Base-by-base conservation (phyloP, 2,888 invertebrate genomes). In the Graphium colonna region DNA sequence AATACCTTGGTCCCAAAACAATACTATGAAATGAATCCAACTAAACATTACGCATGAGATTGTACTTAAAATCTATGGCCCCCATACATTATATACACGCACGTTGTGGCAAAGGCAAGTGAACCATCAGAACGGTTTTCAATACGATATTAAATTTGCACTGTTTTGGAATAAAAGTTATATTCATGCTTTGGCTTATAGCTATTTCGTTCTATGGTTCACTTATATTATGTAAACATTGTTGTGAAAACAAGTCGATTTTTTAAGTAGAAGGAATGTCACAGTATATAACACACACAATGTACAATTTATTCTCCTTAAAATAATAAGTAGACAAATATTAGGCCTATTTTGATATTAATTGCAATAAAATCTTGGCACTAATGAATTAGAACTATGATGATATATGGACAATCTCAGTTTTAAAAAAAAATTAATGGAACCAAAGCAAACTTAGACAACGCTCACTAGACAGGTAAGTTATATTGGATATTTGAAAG, bases 31-130 rank as follows among this genome's bases (percentile, higher is more conserved):
- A 48, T 41, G 47, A 12, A 36, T 42, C 12, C 7, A 17, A 15
- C 8, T 33, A 33, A 9, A 42, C n/a, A 15, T 26, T n/a, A 47
- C 21, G n/a, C 42, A n/a, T 46, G 38, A 51, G 8, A 44, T 57
- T 60, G 53, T 57, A 57, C 59, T 62, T 58, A 55, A 43, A 28
- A 41, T 48, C 57, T 59, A 55, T 62, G 57, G 59, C 60, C 56
- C 47, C 52, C 44, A 28, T 31, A 48, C 15, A 10, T 4, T n/a
- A 43, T 36, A 41, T 43, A 53, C 47, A 43, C 28, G 43, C 52
- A 53, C 52, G 52, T 48, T 45, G 52, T 53, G 52, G 52, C 13
- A 4, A 15, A 15, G 2, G 33, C 1, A 43, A 38, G 47, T 48
- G 47, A 26, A 39, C 48, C 48, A 43, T 28, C 1, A n/a, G 3